Evolutionary conservation across 1,140 invertebrate genomes (phyloP).

Genomic region (Lordiphosa collinella): DNA sequence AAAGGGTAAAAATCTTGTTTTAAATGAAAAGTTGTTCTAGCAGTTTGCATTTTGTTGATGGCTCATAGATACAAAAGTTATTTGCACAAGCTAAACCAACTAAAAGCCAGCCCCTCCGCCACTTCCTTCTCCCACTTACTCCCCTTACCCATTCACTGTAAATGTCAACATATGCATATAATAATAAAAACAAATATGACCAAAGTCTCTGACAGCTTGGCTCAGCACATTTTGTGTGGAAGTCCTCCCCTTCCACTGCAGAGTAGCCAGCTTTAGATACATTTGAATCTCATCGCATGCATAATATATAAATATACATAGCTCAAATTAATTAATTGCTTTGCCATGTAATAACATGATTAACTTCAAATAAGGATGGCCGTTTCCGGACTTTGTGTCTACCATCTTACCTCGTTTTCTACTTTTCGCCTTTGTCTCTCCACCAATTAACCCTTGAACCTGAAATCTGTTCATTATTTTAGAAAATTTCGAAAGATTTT

Average conservation of each 20-base stretch:
- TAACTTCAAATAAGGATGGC: slow-evolving; percentile 35
- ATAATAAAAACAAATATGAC: slow-evolving; percentile 75
- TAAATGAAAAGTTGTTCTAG: slow-evolving; percentile 67
- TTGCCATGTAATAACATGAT: slow-evolving; percentile 68
- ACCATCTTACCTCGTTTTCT: slow-evolving; percentile 19
- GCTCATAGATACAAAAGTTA: slow-evolving; percentile 72
- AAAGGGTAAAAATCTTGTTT: slow-evolving; percentile 65
- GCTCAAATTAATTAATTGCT: slow-evolving; percentile 74
- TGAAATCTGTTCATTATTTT: no score
- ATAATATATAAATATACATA: slow-evolving; percentile 59
- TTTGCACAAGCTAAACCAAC: slow-evolving; percentile 63
- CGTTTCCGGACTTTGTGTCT: neutral
- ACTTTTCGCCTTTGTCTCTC: slow-evolving; percentile 39
- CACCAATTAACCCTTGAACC: slow-evolving; percentile 56
- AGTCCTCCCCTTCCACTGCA: slow-evolving; percentile 8
- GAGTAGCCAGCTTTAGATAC: slow-evolving; percentile 43
- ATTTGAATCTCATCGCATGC: slow-evolving; percentile 51
- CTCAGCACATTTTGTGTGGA: slow-evolving; percentile 56
- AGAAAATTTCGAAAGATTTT: slow-evolving; percentile 14
- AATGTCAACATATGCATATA: slow-evolving; percentile 76
- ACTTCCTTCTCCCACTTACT: neutral
- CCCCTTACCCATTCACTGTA: slow-evolving; percentile 38
- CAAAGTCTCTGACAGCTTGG: slow-evolving; percentile 65
- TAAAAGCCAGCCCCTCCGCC: slow-evolving; percentile 23
- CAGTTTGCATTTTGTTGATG: slow-evolving; percentile 64